Evolutionary conservation across 2,113 vertebrate genomes (phyloP), one percentile per base, ranked within the genome.

Genomic region (Scytalopus superciliaris): DNA sequence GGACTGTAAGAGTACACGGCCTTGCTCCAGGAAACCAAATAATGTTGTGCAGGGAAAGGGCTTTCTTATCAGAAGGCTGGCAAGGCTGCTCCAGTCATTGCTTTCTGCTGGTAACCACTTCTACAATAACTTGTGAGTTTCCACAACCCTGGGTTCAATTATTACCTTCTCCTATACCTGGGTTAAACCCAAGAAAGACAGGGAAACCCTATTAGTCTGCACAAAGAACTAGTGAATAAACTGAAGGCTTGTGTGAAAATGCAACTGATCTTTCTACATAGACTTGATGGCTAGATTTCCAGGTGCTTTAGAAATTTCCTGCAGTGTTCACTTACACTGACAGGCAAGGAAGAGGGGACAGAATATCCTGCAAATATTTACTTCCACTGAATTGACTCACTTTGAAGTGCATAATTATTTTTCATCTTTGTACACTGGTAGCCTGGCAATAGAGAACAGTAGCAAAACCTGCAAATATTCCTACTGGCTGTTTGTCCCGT

Each of bases 311-410:
- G 60, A 94, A 84, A 87, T 84, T 79, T 91, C 82, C 60, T 62
- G 42, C 57, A 83, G 47, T 18, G 42, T 90, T 93, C 73, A 80
- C 39, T 84, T 88, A 73, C 39, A 55, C 75, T 93, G 53, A 87
- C 78, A 80, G 35, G 23, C 79, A 66, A 93, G 31, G 47, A 91
- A 89, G 62, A 85, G 27, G 77, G 24, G 53, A 80, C 50, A 84
- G 63, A 95, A 85, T 88, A 85, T 57, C 92, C 85, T 90, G 31
- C n/a, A 94, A 91, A 75, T 66, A 49, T 75, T 83, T 90, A 72
- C 30, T 94, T 25, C 77, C 42, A 50, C 67, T 44, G 49, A 82
- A 93, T 25, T 87, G 56, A 69, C 40, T 94, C 18, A 42, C 62
- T 85, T 85, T 64, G 49, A 91, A 77, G 18, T 39, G 69, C 16